Evolutionary conservation across 2,888 invertebrate species (phyloP), one percentile per base, ranked within the genome.

Genomic region (Scotopteryx bipunctaria): DNA sequence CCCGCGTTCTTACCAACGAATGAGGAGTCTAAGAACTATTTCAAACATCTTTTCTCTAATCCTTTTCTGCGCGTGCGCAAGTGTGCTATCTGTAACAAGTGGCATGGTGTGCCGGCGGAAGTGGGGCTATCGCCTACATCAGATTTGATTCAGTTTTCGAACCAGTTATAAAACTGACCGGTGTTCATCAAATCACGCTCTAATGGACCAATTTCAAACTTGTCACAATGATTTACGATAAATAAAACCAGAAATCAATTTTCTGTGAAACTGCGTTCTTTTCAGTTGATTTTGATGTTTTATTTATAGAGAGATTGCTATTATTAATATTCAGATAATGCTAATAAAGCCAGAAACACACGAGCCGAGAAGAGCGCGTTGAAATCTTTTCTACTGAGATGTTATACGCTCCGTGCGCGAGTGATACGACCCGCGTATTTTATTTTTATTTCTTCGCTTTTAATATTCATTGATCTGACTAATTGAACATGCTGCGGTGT

Each of bases 21-120:
- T 90, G 89, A 86, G 81, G 80, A 82, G 81, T 61, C 78, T 66
- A 76, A 86, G 85, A 87, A 87, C 86, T 87, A 86, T 87, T 87
- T 84, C 87, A 87, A 87, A 83, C 76, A 85, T 85, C 81, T 86
- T 84, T 84, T 83, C 85, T 86, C 85, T 86, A 85, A 85, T 84
- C 84, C 85, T 85, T 85, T 84, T 77, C 82, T 79, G 78, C 76
- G 70, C 73, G 63, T 66, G 74, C 77, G 72, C 73, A 72, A 76
- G 82, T 85, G 83, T 80, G 83, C 69, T 60, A 48, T 52, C 40
- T 66, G 69, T 68, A 62, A 55, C 74, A 78, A 77, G 75, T 77
- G 76, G 69, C 56, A 47, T 69, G 50, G 78, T 80, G 80, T 78
- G 83, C 70, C 55, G 64, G 58, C 72, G 76, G 76, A 77, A 76